Evolutionary conservation across 2,113 vertebrate species (phyloP).

Genomic region (Thunnus maccoyii): DNA sequence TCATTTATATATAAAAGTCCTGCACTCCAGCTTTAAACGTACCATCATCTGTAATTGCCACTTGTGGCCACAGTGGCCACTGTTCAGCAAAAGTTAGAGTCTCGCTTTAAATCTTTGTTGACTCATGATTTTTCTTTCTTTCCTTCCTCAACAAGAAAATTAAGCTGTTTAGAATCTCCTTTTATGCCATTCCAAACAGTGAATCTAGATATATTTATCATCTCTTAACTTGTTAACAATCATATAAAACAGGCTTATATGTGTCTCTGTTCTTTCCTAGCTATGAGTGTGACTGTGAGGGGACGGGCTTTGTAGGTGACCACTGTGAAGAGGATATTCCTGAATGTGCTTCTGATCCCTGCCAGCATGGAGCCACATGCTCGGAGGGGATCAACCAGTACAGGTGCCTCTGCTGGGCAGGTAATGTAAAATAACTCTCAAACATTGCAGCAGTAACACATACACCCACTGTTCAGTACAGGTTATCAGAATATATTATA

Average conservation of each 20-base stretch:
- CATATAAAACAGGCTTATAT: background rate
- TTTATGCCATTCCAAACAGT: too few species aligned
- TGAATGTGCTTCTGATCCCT: conserved; percentile 94
- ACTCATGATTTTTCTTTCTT: too few species aligned
- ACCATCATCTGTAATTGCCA: too few species aligned
- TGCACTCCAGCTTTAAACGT: too few species aligned
- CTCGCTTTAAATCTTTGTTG: too few species aligned
- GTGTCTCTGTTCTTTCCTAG: conserved; percentile 73
- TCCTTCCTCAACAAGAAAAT: too few species aligned
- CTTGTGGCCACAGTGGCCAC: too few species aligned
- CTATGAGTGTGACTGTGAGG: conserved; percentile 90
- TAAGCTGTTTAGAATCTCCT: too few species aligned
- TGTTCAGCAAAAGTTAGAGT: too few species aligned
- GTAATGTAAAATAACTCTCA: conserved; percentile 72
- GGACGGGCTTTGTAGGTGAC: conserved; percentile 89
- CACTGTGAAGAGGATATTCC: conserved; percentile 91
- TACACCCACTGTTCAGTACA: background rate
- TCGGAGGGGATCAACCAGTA: conserved; percentile 89
- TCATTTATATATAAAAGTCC: too few species aligned
- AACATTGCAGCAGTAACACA: background rate
- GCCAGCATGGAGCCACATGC: conserved; percentile 88
- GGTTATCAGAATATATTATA: background rate
- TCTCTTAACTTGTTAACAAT: background rate
- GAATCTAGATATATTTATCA: too few species aligned
- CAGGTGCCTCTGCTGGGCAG: conserved; percentile 92